Conservation (phyloP, 2,113 vertebrate genomes). For the Mirounga angustirostris region DNA sequence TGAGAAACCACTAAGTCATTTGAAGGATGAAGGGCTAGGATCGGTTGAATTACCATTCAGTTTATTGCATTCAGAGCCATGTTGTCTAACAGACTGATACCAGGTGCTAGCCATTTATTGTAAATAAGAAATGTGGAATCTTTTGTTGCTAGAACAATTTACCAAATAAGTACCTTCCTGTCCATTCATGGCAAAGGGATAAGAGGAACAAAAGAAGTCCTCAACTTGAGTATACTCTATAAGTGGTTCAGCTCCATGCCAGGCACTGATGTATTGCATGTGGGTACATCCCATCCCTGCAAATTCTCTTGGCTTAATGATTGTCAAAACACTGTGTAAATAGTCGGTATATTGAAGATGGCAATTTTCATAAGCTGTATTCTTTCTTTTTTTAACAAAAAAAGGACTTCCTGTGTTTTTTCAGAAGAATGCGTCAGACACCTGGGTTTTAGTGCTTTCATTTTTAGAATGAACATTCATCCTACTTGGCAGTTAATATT, state of each 20-base stretch:
- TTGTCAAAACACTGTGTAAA: constrained; percentile 67
- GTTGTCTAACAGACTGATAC: constrained; percentile 63
- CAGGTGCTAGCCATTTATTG: constrained; percentile 79
- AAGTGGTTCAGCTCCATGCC: constrained; percentile 53
- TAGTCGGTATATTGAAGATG: constrained; percentile 63
- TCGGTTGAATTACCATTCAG: constrained; percentile 68
- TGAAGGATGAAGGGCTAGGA: constrained; percentile 63
- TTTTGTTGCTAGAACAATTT: constrained; percentile 78
- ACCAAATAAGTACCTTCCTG: constrained; percentile 73
- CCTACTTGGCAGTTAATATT: constrained; percentile 59
- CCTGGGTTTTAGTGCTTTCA: constrained; percentile 67
- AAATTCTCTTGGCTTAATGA: constrained; percentile 66
- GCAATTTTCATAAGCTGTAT: constrained; percentile 63
- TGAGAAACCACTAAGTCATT: constrained; percentile 59
- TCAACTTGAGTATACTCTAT: constrained; percentile 56
- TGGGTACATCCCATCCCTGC: not conserved
- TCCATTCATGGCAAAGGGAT: constrained; percentile 71
- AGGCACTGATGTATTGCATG: constrained; percentile 25
- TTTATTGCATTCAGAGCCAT: constrained; percentile 55
- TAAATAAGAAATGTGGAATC: constrained; percentile 73
- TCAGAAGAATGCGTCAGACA: constrained; percentile 54
- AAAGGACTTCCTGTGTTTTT: constrained; percentile 34
- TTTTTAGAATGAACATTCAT: constrained; percentile 65
- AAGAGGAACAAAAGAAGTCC: constrained; percentile 72
- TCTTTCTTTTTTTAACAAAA: constrained; percentile 54